Conservation (phyloP, 2,113 vertebrate species). For the Ivindomyrus marchei region DNA sequence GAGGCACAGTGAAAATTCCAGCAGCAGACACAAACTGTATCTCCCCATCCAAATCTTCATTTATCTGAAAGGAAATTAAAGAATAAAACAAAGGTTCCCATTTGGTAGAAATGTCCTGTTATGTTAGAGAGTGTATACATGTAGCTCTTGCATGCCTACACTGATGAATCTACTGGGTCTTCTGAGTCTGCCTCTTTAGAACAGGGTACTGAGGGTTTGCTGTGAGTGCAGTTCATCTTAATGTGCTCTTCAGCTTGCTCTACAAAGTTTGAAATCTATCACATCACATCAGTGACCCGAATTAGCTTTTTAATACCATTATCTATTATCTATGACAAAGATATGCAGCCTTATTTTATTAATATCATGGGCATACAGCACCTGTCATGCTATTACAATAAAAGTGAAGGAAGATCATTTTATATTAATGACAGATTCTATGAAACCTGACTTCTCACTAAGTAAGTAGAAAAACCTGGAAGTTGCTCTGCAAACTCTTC, state of each 20-base stretch:
- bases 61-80: constrained; percentile 57
- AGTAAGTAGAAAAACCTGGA: neutral
- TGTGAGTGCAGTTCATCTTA: neutral
- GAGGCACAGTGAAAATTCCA: constrained; percentile 70
- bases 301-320: neutral
- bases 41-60: constrained; percentile 75
- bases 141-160: neutral
- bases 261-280: neutral
- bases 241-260: neutral
- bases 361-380: neutral
- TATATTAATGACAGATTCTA: neutral
- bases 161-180: neutral
- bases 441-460: neutral
- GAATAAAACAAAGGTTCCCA: neutral
- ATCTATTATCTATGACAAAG: neutral
- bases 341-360: neutral
- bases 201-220: neutral
- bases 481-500: neutral
- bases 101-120: neutral
- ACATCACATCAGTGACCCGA: neutral
- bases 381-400: neutral
- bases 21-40: constrained; percentile 69
- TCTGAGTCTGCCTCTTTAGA: no score
- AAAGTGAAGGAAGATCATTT: neutral
- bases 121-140: neutral